Evolutionary conservation across 2,113 vertebrate species (phyloP).

Genomic region (Callionymus lyra): DNA sequence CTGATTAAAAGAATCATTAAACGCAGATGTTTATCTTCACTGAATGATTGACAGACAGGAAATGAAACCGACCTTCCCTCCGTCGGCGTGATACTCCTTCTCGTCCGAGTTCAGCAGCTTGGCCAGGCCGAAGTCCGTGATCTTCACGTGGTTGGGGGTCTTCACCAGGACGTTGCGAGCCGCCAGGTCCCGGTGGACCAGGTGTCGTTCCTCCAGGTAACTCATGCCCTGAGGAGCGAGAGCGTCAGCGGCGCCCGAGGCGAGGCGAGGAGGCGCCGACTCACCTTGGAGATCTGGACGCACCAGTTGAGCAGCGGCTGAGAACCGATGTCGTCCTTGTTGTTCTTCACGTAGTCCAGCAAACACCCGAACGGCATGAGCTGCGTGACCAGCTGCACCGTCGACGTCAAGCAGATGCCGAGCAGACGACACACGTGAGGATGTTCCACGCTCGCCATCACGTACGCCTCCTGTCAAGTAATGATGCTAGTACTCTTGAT

Average conservation of each 20-base stretch:
- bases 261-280: neutral
- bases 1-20: no score
- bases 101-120: slow-evolving; percentile 89
- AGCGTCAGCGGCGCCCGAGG: neutral
- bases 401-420: slow-evolving; percentile 95
- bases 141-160: slow-evolving; percentile 92
- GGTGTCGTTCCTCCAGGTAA: slow-evolving; percentile 89
- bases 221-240: slow-evolving; percentile 82
- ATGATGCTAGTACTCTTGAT: no score
- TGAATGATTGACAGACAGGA: no score
- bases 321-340: slow-evolving; percentile 93
- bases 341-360: slow-evolving; percentile 89
- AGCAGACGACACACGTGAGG: slow-evolving; percentile 92
- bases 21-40: no score
- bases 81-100: slow-evolving; percentile 93
- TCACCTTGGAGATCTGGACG: slow-evolving; percentile 97
- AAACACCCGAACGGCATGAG: slow-evolving; percentile 96
- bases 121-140: slow-evolving; percentile 94
- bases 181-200: slow-evolving; percentile 94
- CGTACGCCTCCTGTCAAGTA: slow-evolving; percentile 84
- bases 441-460: slow-evolving; percentile 96
- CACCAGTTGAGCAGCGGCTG: slow-evolving; percentile 98
- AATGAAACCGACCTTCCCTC: slow-evolving; percentile 76
- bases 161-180: slow-evolving; percentile 95
- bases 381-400: slow-evolving; percentile 91